phyloP scores from a whole-genome alignment of 2,888 invertebrate species.

The Caenorhabditis drosophilae region DNA sequence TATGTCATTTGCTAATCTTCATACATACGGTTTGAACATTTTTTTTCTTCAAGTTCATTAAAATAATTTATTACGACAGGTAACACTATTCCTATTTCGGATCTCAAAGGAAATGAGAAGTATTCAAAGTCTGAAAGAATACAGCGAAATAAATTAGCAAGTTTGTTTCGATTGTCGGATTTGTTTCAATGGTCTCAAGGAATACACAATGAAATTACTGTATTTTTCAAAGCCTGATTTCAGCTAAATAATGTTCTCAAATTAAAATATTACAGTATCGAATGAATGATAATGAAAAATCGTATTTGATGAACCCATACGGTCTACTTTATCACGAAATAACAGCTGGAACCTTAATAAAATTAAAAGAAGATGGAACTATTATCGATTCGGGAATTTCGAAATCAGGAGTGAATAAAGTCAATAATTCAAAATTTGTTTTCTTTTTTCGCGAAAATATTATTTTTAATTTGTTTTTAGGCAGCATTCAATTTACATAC shows the following conservation, averaged over 20 bases:
- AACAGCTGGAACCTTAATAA: conserved; percentile 87
- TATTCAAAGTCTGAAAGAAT: conserved; percentile 36
- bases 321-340: conserved; percentile 77
- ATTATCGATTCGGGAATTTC: conserved; percentile 61
- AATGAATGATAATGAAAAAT: conserved; percentile 74
- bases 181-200: conserved; percentile 50
- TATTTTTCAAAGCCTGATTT: conserved; percentile 15
- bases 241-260: neutral
- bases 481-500: conserved; percentile 89
- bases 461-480: no score
- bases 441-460: no score
- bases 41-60: neutral
- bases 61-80: conserved; percentile 8
- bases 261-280: conserved; percentile 30
- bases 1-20: conserved; percentile 46
- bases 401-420: conserved; percentile 59
- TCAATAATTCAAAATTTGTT: conserved; percentile 5
- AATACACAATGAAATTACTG: conserved; percentile 46
- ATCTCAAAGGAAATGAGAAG: conserved; percentile 35
- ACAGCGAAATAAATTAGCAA: conserved; percentile 44
- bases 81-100: conserved; percentile 39
- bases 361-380: conserved; percentile 71
- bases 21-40: conserved; percentile 37
- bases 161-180: conserved; percentile 42
- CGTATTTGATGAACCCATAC: conserved; percentile 88